These are phyloP conservation scores for Aricia artaxerxes DNA, from an alignment of 2,888 invertebrate genomes.

Conservation along the genomic window DNA sequence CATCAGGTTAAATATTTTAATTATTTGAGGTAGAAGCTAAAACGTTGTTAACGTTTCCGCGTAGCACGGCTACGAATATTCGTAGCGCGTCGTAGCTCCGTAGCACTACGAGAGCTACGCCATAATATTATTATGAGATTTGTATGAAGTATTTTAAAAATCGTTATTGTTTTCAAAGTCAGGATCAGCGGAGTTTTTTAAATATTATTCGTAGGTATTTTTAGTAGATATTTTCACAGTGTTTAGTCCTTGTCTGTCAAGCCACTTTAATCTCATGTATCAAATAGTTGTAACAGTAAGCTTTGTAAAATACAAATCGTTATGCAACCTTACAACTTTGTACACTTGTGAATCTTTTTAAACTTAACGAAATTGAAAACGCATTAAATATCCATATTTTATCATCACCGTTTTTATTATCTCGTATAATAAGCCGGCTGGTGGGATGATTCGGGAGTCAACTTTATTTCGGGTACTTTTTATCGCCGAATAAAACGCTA, in stretches of 20 bases:
- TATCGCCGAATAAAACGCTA: conserved; percentile 12
- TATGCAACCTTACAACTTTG: too few relatives aligned
- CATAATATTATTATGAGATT: not conserved
- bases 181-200: too few relatives aligned
- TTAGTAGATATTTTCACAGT: too few relatives aligned
- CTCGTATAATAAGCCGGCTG: not conserved
- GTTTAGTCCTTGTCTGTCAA: too few relatives aligned
- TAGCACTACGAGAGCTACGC: not conserved
- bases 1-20: too few relatives aligned
- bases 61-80: not conserved
- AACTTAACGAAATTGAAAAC: not conserved
- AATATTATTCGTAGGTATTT: too few relatives aligned
- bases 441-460: not conserved
- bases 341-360: too few relatives aligned
- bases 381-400: not conserved
- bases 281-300: too few relatives aligned
- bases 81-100: conserved; percentile 13
- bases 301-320: too few relatives aligned
- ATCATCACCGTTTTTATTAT: not conserved
- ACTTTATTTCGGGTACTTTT: not conserved
- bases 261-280: too few relatives aligned
- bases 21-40: not conserved
- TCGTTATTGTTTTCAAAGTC: too few relatives aligned
- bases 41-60: not conserved
- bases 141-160: not conserved